Percentiles rank a stretch among this genome's conserved stretches.
phyloP scores from a whole-genome alignment of 1,140 invertebrate species.

The Tetraneura akinire region DNA sequence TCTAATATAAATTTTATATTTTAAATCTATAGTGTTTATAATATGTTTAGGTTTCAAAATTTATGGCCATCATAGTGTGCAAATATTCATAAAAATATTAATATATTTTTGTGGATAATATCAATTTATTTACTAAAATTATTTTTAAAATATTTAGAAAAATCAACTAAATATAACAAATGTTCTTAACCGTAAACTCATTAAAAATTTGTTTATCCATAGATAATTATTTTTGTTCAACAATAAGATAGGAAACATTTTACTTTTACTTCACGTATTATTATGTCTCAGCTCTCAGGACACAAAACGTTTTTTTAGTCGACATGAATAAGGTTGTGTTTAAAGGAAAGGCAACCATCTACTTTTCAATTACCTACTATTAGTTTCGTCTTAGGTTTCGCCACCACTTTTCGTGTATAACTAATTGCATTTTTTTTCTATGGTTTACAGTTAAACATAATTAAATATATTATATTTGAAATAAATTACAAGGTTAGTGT shows the following conservation, averaged over 20 bases:
- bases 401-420: background rate
- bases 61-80: too few species aligned
- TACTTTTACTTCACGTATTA: background rate
- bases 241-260: too few species aligned
- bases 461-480: background rate
- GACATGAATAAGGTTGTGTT: background rate
- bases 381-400: background rate
- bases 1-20: too few species aligned
- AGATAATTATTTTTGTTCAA: background rate
- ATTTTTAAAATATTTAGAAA: too few species aligned
- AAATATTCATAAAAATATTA: too few species aligned
- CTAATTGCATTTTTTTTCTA: background rate
- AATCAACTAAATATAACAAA: too few species aligned
- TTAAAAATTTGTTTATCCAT: too few species aligned
- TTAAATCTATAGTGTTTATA: too few species aligned
- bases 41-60: too few species aligned
- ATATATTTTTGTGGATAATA: too few species aligned
- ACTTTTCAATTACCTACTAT: background rate
- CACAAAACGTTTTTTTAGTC: background rate
- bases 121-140: too few species aligned
- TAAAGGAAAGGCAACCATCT: background rate
- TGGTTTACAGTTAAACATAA: background rate
- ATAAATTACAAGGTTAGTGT: background rate
- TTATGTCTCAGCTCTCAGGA: background rate
- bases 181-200: too few species aligned